Evolutionary conservation across 2,113 vertebrate species (phyloP).

Genomic region (Emberiza fucata): DNA sequence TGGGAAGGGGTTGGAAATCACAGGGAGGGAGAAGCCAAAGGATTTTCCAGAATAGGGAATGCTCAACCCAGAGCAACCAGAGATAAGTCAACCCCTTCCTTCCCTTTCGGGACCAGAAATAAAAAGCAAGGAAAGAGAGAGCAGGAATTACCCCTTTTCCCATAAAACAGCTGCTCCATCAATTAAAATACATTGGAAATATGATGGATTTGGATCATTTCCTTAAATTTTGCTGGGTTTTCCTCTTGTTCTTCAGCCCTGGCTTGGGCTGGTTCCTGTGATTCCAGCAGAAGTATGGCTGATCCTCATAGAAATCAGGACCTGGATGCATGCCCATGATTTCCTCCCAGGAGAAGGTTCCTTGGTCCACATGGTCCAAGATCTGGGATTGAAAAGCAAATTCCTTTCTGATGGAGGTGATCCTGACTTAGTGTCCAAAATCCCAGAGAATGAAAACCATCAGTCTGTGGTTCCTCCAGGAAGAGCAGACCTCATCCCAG

Average conservation of each 20-base stretch:
- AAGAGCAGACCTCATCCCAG: background rate
- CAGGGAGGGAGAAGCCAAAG: background rate
- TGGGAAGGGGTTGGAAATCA: background rate
- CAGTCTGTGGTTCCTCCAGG: background rate
- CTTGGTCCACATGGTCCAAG: background rate
- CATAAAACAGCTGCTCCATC: background rate
- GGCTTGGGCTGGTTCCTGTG: background rate
- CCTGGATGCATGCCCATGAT: fast-evolving
- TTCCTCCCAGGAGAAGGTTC: background rate
- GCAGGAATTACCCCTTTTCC: background rate
- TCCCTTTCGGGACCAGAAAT: background rate
- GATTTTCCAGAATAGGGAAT: background rate
- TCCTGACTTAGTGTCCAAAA: background rate
- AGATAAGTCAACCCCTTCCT: background rate
- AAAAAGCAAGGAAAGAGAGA: background rate
- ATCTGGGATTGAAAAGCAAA: background rate
- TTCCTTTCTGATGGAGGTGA: background rate
- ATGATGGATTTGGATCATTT: background rate
- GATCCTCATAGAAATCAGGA: background rate
- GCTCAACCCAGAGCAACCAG: fast-evolving
- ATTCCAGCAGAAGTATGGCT: background rate
- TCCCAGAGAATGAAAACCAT: background rate
- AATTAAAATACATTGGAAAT: background rate
- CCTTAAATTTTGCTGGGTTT: background rate
- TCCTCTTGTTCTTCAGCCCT: background rate